A percentile compares a stretch with the other conserved stretches of the same genome.
These are phyloP conservation scores for Sturnus vulgaris DNA, from an alignment of 2,113 vertebrate species.

Conservation along the genomic window DNA sequence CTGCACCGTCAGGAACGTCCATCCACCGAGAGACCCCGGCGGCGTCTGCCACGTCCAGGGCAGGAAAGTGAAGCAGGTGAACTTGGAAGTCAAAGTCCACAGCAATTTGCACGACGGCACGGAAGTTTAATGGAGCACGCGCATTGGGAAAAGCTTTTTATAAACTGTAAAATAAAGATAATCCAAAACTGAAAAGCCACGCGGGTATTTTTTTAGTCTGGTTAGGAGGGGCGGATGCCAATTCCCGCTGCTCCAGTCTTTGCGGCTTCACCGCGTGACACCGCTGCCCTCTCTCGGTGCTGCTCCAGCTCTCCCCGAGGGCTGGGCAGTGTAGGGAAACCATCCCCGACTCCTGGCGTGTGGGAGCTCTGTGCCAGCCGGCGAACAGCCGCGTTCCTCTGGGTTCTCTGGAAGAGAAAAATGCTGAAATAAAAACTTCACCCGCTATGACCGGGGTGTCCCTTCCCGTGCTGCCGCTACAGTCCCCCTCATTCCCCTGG, in stretches of 20 bases:
- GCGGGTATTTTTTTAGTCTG: conserved; percentile 82
- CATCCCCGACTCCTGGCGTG: accelerated
- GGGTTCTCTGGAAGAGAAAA: background rate
- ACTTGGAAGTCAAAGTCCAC: conserved; percentile 90
- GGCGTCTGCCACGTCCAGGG: conserved; percentile 56
- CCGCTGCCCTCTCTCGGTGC: accelerated
- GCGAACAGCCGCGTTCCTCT: too few species aligned
- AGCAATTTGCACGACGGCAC: conserved; percentile 93
- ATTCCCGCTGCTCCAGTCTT: conserved; percentile 63
- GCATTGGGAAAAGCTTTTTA: conserved; percentile 72
- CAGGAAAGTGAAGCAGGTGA: conserved; percentile 85
- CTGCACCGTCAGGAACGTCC: conserved; percentile 84
- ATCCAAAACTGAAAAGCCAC: background rate
- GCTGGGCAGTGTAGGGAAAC: background rate
- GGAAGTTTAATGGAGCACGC: conserved; percentile 79
- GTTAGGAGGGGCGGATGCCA: conserved; percentile 55
- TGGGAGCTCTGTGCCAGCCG: background rate
- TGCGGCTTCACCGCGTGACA: conserved; percentile 67
- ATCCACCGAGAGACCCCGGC: conserved; percentile 73
- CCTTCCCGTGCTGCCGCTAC: too few species aligned
- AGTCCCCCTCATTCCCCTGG: too few species aligned
- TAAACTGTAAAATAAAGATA: conserved; percentile 63
- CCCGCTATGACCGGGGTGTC: accelerated
- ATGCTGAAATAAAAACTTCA: background rate
- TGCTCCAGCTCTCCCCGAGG: too few species aligned